Evolutionary conservation across 2,888 invertebrate genomes (phyloP), one percentile per base, ranked within the genome.

Genomic region (Ypsolopha sequella): DNA sequence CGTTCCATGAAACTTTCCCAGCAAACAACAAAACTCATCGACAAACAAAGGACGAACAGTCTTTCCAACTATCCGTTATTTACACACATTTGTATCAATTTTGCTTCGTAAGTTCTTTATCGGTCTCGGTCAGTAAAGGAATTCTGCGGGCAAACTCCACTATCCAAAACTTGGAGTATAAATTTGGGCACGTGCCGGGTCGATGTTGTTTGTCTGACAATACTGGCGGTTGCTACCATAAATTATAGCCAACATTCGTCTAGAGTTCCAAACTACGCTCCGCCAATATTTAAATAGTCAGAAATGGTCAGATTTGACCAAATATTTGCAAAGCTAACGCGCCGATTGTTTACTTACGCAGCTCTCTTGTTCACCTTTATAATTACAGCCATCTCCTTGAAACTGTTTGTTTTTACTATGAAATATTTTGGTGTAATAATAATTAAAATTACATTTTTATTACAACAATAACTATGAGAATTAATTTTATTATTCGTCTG

Each of bases 171-270:
- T 79, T 79, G 62, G 74, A 68, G 74, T 76, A 80, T 78, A 81
- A 79, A 80, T 80, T 79, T 71, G 67, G 67, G 65, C 63, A 58
- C 63, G 63, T 63, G 63, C 66, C 63, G 64, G 60, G 48, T 36
- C 44, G 55, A 44, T 60, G 68, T 71, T 77, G 76, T 80, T 76
- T 76, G 78, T 71, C 69, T 67, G 63, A 73, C 74, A 79, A 78
- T 74, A 73, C 75, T 68, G 71, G 57, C 61, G 66, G 64, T 65
- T 68, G 71, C 69, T 70, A 70, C 79, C 74, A 75, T 79, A 80
- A 80, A 77, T 80, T 80, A 80, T 64, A 68, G 64, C 63, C 70
- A 69, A 68, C 70, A 72, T 76, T 75, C 71, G 70, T 76, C 73
- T 74, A 59, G 60, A 68, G 69, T 72, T 68, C 65, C 68, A 60